Percentiles rank a stretch among this genome's conserved stretches.
Conservation (phyloP, 2,797 vertebrate genomes). For the Enteromius argenteus region DNA sequence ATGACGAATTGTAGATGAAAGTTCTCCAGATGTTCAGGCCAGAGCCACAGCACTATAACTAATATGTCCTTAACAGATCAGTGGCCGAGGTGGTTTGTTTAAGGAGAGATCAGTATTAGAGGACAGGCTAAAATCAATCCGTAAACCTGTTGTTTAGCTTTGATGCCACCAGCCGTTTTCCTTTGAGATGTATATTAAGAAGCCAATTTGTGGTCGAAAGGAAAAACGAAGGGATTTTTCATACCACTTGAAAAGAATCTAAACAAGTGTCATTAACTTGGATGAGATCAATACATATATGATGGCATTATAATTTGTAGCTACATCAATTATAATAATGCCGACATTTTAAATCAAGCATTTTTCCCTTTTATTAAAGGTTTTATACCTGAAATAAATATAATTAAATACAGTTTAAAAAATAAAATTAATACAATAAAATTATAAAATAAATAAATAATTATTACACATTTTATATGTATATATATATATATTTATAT, state of each 20-base stretch:
- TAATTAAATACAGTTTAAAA: neutral
- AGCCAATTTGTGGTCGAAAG: neutral
- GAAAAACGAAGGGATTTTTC: constrained; percentile 27
- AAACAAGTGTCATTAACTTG: constrained; percentile 23
- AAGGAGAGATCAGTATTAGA: constrained; percentile 38
- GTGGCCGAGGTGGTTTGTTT: constrained; percentile 42
- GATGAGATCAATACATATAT: constrained; percentile 12
- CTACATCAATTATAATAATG: neutral
- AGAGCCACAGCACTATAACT: constrained; percentile 43
- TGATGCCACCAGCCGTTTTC: constrained; percentile 28
- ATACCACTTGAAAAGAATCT: constrained; percentile 42
- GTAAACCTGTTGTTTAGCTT: constrained; percentile 41
- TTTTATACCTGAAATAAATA: neutral
- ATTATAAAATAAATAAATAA: neutral
- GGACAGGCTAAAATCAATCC: constrained; percentile 36
- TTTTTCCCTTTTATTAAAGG: neutral
- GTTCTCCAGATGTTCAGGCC: constrained; percentile 40
- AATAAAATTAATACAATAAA: neutral
- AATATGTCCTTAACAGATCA: constrained; percentile 6
- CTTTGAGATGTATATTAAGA: constrained; percentile 13
- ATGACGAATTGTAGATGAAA: constrained; percentile 41
- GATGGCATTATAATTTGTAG: constrained; percentile 29
- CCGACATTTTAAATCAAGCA: neutral
- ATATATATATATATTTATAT: neutral
- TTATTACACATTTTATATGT: too few species aligned